phyloP scores from a whole-genome alignment of 2,113 vertebrate species.

The Heliornis fulica region DNA sequence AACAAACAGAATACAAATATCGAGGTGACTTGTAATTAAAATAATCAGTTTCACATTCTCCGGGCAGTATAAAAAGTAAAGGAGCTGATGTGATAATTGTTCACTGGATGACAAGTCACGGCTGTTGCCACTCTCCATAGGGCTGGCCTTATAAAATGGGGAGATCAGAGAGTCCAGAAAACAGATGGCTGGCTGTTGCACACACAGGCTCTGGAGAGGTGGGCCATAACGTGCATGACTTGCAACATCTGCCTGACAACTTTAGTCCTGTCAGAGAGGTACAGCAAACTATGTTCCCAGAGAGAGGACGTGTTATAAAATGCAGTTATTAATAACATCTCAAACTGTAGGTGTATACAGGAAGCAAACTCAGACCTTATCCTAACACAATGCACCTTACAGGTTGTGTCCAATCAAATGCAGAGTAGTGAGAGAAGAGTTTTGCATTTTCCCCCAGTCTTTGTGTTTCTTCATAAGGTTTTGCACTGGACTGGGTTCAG shows the following conservation, averaged over 20 bases:
- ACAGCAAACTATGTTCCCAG: background rate
- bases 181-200: conserved; percentile 42
- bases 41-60: background rate
- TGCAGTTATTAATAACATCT: background rate
- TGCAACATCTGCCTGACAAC: conserved; percentile 36
- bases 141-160: conserved; percentile 38
- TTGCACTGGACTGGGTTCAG: background rate
- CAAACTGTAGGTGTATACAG: background rate
- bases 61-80: background rate
- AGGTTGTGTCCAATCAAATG: background rate
- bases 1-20: background rate
- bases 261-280: background rate
- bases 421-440: background rate
- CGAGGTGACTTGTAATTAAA: conserved; percentile 17
- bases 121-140: conserved; percentile 10
- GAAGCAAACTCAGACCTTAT: background rate
- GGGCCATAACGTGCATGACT: background rate
- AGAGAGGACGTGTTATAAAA: background rate
- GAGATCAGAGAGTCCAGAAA: conserved; percentile 38
- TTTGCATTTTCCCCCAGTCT: background rate
- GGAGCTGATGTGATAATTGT: background rate
- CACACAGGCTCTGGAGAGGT: conserved; percentile 27
- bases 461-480: background rate
- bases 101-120: conserved; percentile 7
- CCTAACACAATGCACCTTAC: background rate